These are phyloP conservation scores for Girardia tigrina DNA, from an alignment of 2,888 invertebrate genomes.

Conservation along the genomic window DNA sequence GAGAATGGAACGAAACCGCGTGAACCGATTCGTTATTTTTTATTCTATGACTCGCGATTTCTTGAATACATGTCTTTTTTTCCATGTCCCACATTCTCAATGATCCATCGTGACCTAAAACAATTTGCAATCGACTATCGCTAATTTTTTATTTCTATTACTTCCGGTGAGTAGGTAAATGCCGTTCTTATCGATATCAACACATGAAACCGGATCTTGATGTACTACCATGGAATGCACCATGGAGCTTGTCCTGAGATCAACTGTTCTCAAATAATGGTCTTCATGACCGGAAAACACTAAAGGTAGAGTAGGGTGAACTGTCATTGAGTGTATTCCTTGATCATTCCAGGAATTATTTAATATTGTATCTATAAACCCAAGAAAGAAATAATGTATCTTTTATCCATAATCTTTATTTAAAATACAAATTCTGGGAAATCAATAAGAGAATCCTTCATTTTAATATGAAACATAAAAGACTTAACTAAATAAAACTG, in stretches of 20 bases:
- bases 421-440: too few relatives aligned
- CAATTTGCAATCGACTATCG: too few relatives aligned
- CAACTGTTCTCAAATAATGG: neutral
- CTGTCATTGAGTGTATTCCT: neutral
- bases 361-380: neutral
- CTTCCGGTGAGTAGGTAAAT: conserved; percentile 90
- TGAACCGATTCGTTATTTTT: neutral
- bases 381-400: too few relatives aligned
- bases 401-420: too few relatives aligned
- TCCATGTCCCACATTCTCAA: neutral
- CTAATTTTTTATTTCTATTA: conserved; percentile 47
- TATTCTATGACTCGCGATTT: neutral
- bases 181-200: conserved; percentile 94
- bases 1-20: neutral
- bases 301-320: neutral
- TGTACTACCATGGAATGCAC: conserved; percentile 97
- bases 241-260: neutral
- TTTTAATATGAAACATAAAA: too few relatives aligned
- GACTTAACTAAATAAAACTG: too few relatives aligned
- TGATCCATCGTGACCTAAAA: neutral
- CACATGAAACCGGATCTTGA: conserved; percentile 88
- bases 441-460: too few relatives aligned
- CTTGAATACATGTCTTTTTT: neutral
- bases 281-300: neutral
- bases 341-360: neutral